phyloP scores from a whole-genome alignment of 2,888 invertebrate genomes.

The Galerucella pusilla region DNA sequence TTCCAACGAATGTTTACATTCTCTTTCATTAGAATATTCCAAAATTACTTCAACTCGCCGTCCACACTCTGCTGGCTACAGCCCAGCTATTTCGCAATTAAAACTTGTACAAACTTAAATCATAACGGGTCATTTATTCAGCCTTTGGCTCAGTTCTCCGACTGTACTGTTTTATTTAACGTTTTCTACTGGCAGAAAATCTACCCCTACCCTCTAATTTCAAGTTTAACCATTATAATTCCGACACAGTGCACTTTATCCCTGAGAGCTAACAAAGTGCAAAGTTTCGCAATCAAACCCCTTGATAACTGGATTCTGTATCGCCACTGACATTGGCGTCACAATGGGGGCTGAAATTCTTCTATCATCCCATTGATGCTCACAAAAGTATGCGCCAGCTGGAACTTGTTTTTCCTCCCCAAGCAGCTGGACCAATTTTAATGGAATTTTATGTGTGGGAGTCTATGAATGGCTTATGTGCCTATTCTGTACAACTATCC shows the following conservation, averaged over 20 bases:
- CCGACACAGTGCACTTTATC: slow-evolving; percentile 62
- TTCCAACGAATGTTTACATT: not conserved
- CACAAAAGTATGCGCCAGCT: too few species aligned
- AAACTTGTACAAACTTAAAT: slow-evolving; percentile 50
- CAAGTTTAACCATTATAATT: slow-evolving; percentile 63
- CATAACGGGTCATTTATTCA: slow-evolving; percentile 55
- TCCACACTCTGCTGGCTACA: slow-evolving; percentile 25
- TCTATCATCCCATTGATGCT: too few species aligned
- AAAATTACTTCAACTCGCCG: slow-evolving; percentile 25
- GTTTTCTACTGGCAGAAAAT: slow-evolving; percentile 48
- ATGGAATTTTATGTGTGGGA: too few species aligned
- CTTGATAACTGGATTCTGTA: slow-evolving; percentile 44
- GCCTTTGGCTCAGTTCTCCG: slow-evolving; percentile 48
- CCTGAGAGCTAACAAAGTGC: slow-evolving; percentile 62
- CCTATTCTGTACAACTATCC: too few species aligned
- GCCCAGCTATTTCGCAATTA: slow-evolving; percentile 44
- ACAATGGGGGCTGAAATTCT: slow-evolving; percentile 28
- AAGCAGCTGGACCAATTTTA: too few species aligned
- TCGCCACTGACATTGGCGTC: slow-evolving; percentile 45
- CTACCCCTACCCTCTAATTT: slow-evolving; percentile 54
- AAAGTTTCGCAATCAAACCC: slow-evolving; percentile 63
- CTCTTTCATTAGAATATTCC: slow-evolving; percentile 6
- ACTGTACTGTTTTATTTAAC: slow-evolving; percentile 53
- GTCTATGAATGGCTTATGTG: too few species aligned
- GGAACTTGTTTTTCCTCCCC: too few species aligned